Conservation (phyloP, 2,113 vertebrate genomes). For the Chauna torquata region DNA sequence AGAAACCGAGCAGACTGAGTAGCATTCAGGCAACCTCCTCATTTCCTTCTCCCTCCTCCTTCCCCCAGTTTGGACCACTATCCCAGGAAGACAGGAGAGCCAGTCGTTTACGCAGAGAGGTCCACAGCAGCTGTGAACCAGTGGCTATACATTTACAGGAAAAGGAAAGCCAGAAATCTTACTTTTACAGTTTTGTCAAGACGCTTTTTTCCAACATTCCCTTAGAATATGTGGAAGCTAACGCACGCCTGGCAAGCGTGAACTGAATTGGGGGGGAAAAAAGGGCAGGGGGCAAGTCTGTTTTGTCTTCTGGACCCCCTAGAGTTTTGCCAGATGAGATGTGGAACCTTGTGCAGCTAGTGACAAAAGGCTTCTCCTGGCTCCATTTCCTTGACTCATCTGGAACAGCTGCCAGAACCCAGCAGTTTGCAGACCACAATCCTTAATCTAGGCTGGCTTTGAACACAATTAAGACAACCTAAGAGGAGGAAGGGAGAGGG, state of each 20-base stretch:
- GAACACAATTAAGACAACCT: neutral
- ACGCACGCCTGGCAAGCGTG: neutral
- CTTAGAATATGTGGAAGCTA: neutral
- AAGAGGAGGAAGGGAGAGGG: neutral
- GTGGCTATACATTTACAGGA: neutral
- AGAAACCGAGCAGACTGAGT: neutral
- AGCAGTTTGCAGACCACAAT: neutral
- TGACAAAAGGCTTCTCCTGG: neutral
- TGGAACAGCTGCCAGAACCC: neutral
- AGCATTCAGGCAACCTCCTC: neutral
- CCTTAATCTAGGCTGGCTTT: neutral
- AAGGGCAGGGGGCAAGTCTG: neutral
- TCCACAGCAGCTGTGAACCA: neutral
- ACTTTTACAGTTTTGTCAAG: neutral
- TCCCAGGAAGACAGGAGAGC: neutral
- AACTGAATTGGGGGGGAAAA: neutral
- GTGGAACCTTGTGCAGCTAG: neutral
- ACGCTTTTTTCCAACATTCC: neutral
- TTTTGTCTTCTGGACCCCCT: neutral
- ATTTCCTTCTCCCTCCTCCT: neutral
- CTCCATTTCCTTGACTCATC: neutral
- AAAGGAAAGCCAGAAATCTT: neutral
- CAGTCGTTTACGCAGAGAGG: neutral
- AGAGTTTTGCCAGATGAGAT: neutral
- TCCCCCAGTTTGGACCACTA: neutral